A percentile compares a stretch with the other conserved stretches of the same genome.
phyloP scores from a whole-genome alignment of 1,140 invertebrate species.

The Drosophila bifasciata region DNA sequence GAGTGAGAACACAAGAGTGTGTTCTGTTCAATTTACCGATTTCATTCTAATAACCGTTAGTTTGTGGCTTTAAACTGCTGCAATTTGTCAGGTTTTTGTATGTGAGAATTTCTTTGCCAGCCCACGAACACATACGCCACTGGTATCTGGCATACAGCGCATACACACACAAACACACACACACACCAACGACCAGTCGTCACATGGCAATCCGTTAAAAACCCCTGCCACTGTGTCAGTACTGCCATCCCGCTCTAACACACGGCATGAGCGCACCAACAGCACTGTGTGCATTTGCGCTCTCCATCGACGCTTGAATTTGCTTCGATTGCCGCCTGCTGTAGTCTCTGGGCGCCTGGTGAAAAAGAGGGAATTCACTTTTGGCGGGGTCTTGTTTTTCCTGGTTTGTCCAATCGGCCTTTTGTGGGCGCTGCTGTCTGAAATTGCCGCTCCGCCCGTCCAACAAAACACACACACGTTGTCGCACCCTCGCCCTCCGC shows the following conservation, averaged over 20 bases:
- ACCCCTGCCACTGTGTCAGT: conserved; percentile 65
- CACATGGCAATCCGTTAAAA: conserved; percentile 64
- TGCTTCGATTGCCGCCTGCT: conserved; percentile 36
- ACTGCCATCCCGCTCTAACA: conserved; percentile 51
- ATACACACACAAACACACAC: conserved; percentile 40
- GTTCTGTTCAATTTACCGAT: conserved; percentile 31
- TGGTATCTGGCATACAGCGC: background rate
- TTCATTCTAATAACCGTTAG: conserved; percentile 28
- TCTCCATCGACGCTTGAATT: conserved; percentile 58
- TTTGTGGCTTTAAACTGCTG: conserved; percentile 39
- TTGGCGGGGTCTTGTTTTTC: conserved; percentile 84
- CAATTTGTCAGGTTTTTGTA: conserved; percentile 50
- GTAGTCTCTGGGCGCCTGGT: conserved; percentile 71
- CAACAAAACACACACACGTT: conserved; percentile 9
- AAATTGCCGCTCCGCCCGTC: conserved; percentile 76
- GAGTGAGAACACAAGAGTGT: conserved; percentile 23
- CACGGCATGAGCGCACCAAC: conserved; percentile 28
- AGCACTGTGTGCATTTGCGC: conserved; percentile 17
- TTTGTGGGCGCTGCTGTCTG: conserved; percentile 78
- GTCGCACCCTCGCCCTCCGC: too few relatives aligned
- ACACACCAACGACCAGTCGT: conserved; percentile 67
- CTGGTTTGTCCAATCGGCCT: conserved; percentile 80
- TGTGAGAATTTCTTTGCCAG: conserved; percentile 38
- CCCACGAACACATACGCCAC: conserved; percentile 29
- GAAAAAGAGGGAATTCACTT: conserved; percentile 84